Base-by-base conservation (phyloP, 2,797 vertebrate species). In the Carduelis carduelis region DNA sequence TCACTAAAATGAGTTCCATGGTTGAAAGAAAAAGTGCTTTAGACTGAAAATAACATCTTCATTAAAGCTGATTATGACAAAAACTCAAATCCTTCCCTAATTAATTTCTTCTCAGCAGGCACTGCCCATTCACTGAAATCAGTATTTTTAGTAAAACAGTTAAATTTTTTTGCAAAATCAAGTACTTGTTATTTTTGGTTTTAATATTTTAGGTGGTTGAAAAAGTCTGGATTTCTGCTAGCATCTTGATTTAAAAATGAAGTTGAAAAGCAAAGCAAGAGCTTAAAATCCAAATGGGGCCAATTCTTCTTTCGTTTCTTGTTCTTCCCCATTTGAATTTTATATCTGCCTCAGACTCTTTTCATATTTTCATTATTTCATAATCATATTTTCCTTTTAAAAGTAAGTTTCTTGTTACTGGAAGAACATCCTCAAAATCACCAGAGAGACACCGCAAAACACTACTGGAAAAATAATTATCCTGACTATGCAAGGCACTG, bases 271-370 rank as follows among this genome's bases (percentile, higher is more conserved):
- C 69, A 71, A 91, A 83, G 64, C 10, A 59, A 88, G 55, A 86
- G 16, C n/a, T 93, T 65, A 88, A 75, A 86, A 95, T 75, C 61
- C 77, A 90, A 91, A 88, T 28, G 72, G 50, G 80, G 50, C 55
- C 63, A 88, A 59, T 65, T 90, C 57, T 87, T 43, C 71, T 83
- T 88, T 93, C 44, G 91, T 94, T 96, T 95, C 91, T 90, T 90
- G 93, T 95, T 95, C 94, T 96, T 70, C 81, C 81, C 85, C 19
- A 3, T 75, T 90, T 86, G 52, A 90, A 90, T 95, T 93, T 95
- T 94, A 95, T 93, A 83, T 95, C 85, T 86, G 85, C 30, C 59
- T 95, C 70, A 86, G 63, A 93, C 47, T 86, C 60, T 80, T 90
- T 59, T 66, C 74, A 53, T 76, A 90, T 84, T 94, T 83, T 86